Evolutionary conservation across 2,797 vertebrate species (phyloP).

Genomic region (Vultur gryphus): DNA sequence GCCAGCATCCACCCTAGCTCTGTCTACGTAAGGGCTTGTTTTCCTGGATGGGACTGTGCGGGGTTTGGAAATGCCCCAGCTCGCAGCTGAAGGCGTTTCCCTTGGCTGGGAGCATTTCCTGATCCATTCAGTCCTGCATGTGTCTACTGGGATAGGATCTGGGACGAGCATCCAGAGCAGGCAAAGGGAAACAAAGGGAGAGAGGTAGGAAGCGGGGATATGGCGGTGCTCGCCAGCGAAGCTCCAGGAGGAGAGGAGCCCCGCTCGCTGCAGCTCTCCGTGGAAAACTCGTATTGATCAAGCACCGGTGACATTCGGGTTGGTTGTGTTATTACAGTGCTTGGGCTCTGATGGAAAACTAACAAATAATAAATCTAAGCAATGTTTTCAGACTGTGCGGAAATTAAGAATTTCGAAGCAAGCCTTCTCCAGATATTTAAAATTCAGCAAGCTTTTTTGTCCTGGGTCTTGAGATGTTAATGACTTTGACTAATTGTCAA

Average conservation of each 20-base stretch:
- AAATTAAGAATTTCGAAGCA: constrained; percentile 32
- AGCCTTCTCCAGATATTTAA: constrained; percentile 41
- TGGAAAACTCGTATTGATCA: background rate
- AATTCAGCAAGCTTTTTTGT: constrained; percentile 64
- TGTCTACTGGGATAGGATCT: background rate
- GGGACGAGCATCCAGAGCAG: background rate
- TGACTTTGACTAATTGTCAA: constrained; percentile 82
- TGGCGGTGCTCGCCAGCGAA: rapidly evolving
- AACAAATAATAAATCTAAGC: background rate
- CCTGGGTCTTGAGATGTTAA: constrained; percentile 78
- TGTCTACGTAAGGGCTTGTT: background rate
- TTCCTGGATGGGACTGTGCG: background rate
- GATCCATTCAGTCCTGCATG: background rate
- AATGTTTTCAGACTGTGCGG: background rate
- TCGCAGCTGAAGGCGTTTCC: background rate
- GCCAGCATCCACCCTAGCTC: background rate
- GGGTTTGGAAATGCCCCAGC: background rate
- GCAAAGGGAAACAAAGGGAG: background rate
- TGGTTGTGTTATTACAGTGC: background rate
- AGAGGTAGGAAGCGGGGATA: background rate
- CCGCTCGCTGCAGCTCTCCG: rapidly evolving
- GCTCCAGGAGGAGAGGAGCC: background rate
- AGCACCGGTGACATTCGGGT: rapidly evolving
- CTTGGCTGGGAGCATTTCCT: background rate
- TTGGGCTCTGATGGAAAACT: background rate